Conservation (phyloP, 2,797 vertebrate species). For the Gymnoscopelus braueri region DNA sequence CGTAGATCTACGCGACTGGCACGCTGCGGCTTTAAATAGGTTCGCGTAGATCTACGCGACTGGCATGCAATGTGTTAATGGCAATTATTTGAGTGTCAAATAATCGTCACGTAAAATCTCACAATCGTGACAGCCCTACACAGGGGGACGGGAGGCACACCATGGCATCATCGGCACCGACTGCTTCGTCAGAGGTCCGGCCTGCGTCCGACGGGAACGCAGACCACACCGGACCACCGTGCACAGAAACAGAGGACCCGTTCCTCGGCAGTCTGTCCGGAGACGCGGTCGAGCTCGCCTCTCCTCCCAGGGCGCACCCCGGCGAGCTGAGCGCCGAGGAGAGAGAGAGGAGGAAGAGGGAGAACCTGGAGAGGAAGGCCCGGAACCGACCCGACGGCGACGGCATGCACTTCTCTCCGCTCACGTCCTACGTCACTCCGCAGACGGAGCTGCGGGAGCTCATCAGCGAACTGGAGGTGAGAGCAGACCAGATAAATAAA, state of each 20-base stretch:
- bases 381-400: slow-evolving; percentile 55
- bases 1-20: too few relatives aligned
- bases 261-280: slow-evolving; percentile 81
- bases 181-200: slow-evolving; percentile 21
- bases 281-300: slow-evolving; percentile 75
- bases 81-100: too few relatives aligned
- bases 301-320: slow-evolving; percentile 67
- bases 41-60: too few relatives aligned
- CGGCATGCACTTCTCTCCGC: slow-evolving; percentile 83
- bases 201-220: slow-evolving; percentile 15
- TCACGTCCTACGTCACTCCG: slow-evolving; percentile 92
- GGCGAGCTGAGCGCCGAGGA: slow-evolving; percentile 81
- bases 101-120: too few relatives aligned
- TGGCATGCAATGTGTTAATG: too few relatives aligned
- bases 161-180: not conserved
- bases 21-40: too few relatives aligned
- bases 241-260: slow-evolving; percentile 46
- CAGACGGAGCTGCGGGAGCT: slow-evolving; percentile 91
- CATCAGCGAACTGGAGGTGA: slow-evolving; percentile 91
- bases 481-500: not conserved
- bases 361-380: slow-evolving; percentile 85
- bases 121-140: too few relatives aligned
- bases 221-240: slow-evolving; percentile 30
- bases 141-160: slow-evolving; percentile 18
- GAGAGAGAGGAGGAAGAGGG: slow-evolving; percentile 83